Base-by-base conservation (phyloP, 2,888 invertebrate species). In the Epinotia demarniana region DNA sequence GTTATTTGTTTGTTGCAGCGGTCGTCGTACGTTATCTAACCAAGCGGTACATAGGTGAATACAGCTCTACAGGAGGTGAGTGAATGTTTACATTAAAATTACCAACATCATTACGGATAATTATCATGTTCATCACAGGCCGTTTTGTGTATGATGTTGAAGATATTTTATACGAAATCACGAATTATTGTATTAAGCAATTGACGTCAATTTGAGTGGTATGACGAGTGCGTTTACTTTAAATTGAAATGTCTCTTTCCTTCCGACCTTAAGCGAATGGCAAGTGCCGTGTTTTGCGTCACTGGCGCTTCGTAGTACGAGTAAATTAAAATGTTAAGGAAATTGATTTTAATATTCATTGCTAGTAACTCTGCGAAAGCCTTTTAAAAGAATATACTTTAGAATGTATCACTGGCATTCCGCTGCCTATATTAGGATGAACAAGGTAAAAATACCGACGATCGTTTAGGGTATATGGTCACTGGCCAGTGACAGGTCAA, bases 11-110 rank as follows among this genome's bases (percentile, higher is more conserved):
- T 94, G 91, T 96, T 96, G 81, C 96, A 97, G 97, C 97, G 86
- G 96, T 97, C 84, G 96, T 96, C 80, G 97, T 97, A 86, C 95
- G 97, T 85, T 97, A 97, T 92, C 94, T 97, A 84, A 97, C 97
- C 79, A 96, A 96, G 91, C 95, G 97, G 83, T 97, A 97, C 89
- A 97, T 97, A 85, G 97, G 97, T 81, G 97, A 97, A 94, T 97
- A 97, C 94, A 97, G 97, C 92, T 97, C 97, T 78, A 96, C 96
- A 82, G 96, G 96, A 90, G 97, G 97, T 96, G 89, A 96, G 96
- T 95, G 78, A 43, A 76, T 76, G 64, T 66, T 49, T 76, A 78
- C 66, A 66, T 53, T 18, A 53, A 77, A 60, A 72, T 72, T 66
- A 61, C 12, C 75, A 27, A 66, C 43, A 73, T 62, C 49, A 63